These are phyloP conservation scores for Bubo blakistoni DNA, from an alignment of 2,113 vertebrate genomes.

Conservation along the genomic window DNA sequence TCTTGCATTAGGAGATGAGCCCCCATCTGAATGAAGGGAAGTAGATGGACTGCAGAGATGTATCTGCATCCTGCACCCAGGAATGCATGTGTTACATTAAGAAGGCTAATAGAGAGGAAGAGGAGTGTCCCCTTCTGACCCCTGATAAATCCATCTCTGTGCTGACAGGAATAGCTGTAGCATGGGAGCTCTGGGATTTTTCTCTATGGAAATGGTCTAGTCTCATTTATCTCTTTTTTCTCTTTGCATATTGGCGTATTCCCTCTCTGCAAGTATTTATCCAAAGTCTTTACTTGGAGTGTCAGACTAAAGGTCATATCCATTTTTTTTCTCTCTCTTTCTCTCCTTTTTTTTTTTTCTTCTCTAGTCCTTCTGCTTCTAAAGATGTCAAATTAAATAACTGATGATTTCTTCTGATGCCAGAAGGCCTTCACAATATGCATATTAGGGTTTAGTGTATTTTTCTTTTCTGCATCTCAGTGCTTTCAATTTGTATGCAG, in stretches of 20 bases:
- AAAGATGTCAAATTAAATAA: conserved; percentile 26
- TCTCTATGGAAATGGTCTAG: neutral
- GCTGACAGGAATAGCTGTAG: neutral
- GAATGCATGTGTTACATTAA: accelerated
- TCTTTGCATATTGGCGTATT: neutral
- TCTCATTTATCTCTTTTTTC: neutral
- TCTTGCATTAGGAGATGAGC: neutral
- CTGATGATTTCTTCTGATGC: neutral
- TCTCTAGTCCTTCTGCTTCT: neutral
- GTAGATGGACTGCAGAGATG: neutral
- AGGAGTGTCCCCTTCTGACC: neutral
- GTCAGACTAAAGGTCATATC: neutral
- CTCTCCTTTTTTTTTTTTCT: neutral
- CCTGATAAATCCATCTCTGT: neutral
- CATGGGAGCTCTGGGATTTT: neutral
- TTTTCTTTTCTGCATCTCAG: neutral
- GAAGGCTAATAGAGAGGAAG: neutral
- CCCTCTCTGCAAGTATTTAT: neutral
- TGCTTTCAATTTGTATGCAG: conserved; percentile 49
- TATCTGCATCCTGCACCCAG: neutral
- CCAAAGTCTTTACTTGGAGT: neutral
- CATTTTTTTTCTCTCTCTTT: neutral
- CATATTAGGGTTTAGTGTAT: conserved; percentile 10
- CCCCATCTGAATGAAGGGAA: neutral
- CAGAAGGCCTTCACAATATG: conserved; percentile 30